Conservation (phyloP, 2,113 vertebrate species). For the Epinephelus fuscoguttatus region DNA sequence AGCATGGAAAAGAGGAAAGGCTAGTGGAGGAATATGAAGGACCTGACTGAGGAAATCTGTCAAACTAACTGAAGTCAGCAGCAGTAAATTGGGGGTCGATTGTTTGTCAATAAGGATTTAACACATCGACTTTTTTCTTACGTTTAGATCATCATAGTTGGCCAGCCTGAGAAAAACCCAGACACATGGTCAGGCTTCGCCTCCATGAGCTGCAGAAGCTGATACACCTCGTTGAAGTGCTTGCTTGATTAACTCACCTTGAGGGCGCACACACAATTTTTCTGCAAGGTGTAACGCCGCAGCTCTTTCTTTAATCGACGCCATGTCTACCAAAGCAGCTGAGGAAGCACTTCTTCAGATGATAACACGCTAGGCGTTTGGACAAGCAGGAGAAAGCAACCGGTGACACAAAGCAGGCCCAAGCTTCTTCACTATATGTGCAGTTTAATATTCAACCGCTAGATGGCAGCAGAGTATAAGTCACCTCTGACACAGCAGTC, state of each 20-base stretch:
- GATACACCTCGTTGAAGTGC: neutral
- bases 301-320: slow-evolving; percentile 73
- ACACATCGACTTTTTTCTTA: neutral
- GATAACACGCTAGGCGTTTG: neutral
- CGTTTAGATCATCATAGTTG: neutral
- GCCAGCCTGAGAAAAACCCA: neutral
- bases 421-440: neutral
- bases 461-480: slow-evolving; percentile 57
- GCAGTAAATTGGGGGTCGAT: neutral
- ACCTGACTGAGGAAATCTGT: no score
- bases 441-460: slow-evolving; percentile 3
- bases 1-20: neutral
- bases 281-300: slow-evolving; percentile 73
- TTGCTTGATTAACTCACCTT: slow-evolving; percentile 40
- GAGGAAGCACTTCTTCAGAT: neutral
- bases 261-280: slow-evolving; percentile 71
- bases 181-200: neutral
- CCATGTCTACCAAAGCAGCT: slow-evolving; percentile 43
- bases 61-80: neutral
- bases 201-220: neutral
- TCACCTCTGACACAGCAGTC: neutral
- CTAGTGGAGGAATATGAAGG: neutral
- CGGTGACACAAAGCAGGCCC: neutral
- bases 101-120: neutral
- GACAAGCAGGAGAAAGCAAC: neutral